These are phyloP conservation scores for Lasiurus cinereus DNA, from an alignment of 2,113 vertebrate genomes.

Conservation along the genomic window DNA sequence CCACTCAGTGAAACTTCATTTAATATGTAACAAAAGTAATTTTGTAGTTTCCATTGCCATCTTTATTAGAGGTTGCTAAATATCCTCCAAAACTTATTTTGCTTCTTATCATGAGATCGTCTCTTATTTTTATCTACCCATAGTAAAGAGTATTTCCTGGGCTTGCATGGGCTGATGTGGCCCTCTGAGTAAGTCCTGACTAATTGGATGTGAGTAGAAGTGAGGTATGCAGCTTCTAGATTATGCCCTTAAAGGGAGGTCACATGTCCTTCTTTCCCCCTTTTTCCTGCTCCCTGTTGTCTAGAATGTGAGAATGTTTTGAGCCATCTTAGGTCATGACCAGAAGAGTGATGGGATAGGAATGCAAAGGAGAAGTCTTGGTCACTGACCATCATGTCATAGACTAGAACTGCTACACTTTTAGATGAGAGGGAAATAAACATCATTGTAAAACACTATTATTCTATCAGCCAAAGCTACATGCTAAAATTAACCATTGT, in stretches of 20 bases:
- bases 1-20: not conserved
- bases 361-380: not conserved
- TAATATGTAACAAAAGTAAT: not conserved
- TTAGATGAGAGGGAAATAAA: not conserved
- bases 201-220: not conserved
- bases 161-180: not conserved
- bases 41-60: constrained; percentile 21
- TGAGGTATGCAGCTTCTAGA: not conserved
- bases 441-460: not conserved
- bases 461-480: not conserved
- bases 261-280: too few species aligned
- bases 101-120: not conserved
- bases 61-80: constrained; percentile 15
- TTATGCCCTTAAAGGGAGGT: not conserved
- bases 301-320: not conserved
- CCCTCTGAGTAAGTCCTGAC: constrained; percentile 46
- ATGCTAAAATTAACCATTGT: not conserved
- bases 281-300: not conserved
- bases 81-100: not conserved
- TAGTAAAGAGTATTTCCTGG: not conserved
- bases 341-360: not conserved
- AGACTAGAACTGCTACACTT: not conserved
- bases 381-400: not conserved
- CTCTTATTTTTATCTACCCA: not conserved
- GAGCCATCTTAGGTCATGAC: not conserved